Conservation (phyloP, 2,888 invertebrate species). For the Spodoptera littoralis region DNA sequence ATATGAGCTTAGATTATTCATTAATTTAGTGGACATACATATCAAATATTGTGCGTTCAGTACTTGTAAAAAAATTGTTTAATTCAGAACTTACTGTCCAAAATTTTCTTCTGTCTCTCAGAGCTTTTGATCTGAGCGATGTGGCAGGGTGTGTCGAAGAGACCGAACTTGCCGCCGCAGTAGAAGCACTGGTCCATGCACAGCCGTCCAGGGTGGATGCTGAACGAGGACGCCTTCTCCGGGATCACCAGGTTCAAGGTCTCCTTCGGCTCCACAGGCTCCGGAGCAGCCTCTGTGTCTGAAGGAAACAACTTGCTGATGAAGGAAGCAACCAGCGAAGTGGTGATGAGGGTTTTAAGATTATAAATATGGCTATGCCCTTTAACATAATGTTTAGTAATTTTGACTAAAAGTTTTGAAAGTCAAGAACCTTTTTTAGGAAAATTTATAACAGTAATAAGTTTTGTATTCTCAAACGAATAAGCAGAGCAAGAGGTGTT, state of each 20-base stretch:
- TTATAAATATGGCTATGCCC: no score
- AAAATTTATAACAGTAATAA: no score
- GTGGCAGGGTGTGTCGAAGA: conserved; percentile 95
- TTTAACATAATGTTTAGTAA: no score
- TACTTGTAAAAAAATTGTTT: no score
- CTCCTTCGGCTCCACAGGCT: conserved; percentile 82
- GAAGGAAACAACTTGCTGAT: conserved; percentile 38
- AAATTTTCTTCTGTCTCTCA: conserved; percentile 94
- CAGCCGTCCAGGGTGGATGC: conserved; percentile 94
- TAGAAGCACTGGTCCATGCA: conserved; percentile 96
- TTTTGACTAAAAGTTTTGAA: no score
- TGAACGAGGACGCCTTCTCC: conserved; percentile 96
- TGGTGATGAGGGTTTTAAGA: no score
- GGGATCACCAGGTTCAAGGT: conserved; percentile 93
- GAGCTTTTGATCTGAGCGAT: conserved; percentile 95
- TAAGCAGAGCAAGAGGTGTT: no score
- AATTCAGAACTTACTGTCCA: conserved; percentile 89
- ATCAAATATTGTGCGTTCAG: no score
- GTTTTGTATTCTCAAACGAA: no score
- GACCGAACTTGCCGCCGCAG: conserved; percentile 95
- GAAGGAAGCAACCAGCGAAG: conserved; percentile 3
- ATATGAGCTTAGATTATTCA: no score
- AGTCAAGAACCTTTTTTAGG: no score
- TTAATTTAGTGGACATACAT: no score
- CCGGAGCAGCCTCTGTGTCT: conserved; percentile 78